phyloP scores from a whole-genome alignment of 1,140 invertebrate species.

The Coboldia fuscipes region DNA sequence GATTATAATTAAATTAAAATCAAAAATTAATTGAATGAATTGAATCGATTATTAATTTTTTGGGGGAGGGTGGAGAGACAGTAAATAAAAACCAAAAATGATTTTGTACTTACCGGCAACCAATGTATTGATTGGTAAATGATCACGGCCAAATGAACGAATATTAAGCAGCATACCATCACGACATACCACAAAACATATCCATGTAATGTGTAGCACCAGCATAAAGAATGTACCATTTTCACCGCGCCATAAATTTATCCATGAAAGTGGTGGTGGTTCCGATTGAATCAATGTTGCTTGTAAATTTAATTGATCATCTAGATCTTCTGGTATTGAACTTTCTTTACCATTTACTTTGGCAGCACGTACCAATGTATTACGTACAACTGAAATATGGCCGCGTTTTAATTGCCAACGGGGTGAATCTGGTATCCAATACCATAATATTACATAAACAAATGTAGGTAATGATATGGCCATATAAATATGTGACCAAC shows the following conservation, averaged over 20 bases:
- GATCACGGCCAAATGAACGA: constrained; percentile 19
- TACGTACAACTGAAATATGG: constrained; percentile 10
- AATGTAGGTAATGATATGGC: constrained; percentile 22
- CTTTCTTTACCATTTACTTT: constrained; percentile 18
- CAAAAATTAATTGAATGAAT: too few species aligned
- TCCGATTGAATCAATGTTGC: constrained; percentile 11
- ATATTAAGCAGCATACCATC: constrained; percentile 23
- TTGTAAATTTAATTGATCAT: constrained; percentile 12
- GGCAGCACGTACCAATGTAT: constrained; percentile 15
- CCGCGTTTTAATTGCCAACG: constrained; percentile 20
- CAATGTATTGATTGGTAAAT: constrained; percentile 19
- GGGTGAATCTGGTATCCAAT: constrained; percentile 23
- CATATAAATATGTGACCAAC: constrained; percentile 21
- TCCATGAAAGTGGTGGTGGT: constrained; percentile 11
- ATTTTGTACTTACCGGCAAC: constrained; percentile 20
- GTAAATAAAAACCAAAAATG: too few species aligned
- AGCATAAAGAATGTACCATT: constrained; percentile 15
- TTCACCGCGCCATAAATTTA: constrained; percentile 15
- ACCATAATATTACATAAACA: constrained; percentile 15
- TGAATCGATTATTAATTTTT: too few species aligned
- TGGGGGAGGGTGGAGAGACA: too few species aligned
- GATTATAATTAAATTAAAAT: too few species aligned
- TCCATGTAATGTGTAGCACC: constrained; percentile 15
- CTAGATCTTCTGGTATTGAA: constrained; percentile 16
- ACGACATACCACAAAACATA: constrained; percentile 20